These are phyloP conservation scores for Tetranychus truncatus DNA, from an alignment of 2,888 invertebrate genomes.

Conservation along the genomic window DNA sequence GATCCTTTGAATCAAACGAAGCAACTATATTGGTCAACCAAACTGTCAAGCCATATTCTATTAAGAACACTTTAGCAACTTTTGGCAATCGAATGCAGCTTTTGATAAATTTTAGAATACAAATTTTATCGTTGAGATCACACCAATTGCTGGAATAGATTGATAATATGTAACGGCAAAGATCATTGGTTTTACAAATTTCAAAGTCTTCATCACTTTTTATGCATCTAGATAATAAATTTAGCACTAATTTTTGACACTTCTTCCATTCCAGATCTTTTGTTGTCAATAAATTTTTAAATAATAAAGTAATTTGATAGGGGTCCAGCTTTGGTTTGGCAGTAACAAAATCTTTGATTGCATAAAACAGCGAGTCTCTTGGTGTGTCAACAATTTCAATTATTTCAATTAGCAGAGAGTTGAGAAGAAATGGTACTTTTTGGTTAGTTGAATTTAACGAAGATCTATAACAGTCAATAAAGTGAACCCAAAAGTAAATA, in stretches of 20 bases:
- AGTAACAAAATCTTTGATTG: constrained; percentile 1
- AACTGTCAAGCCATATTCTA: background rate
- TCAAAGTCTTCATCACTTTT: background rate
- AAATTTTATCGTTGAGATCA: background rate
- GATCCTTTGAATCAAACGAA: background rate
- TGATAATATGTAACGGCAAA: background rate
- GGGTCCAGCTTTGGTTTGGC: background rate
- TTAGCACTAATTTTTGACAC: background rate
- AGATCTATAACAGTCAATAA: constrained; percentile 2
- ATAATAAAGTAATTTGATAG: background rate
- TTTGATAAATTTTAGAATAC: background rate
- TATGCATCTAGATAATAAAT: background rate
- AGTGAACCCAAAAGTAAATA: constrained; percentile 4
- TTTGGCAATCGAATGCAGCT: background rate
- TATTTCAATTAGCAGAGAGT: background rate
- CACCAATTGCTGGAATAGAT: background rate
- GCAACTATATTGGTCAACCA: background rate
- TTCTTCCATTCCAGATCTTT: constrained; percentile 3
- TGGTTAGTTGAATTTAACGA: background rate
- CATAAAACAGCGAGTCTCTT: background rate
- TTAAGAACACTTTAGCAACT: background rate
- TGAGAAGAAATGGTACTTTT: background rate
- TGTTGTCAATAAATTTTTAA: background rate
- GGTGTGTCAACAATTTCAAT: background rate
- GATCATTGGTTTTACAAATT: background rate